Conservation (phyloP, 2,888 invertebrate species). For the Aleiodes testaceus region DNA sequence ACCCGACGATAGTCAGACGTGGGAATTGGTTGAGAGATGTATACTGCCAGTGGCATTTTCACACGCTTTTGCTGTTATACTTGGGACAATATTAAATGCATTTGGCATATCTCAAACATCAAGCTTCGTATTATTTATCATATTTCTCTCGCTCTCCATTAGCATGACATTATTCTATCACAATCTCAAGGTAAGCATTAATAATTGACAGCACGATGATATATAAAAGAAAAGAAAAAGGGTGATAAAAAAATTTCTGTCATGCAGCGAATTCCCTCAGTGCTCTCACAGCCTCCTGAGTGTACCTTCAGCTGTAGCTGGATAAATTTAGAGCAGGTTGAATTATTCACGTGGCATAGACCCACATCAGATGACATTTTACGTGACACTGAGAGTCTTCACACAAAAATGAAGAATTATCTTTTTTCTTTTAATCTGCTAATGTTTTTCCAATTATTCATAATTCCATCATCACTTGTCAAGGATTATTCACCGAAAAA, state of each 20-base stretch:
- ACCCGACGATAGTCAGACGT: constrained; percentile 71
- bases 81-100: constrained; percentile 82
- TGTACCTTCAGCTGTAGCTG: constrained; percentile 22
- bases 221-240: background rate
- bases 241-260: background rate
- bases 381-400: background rate
- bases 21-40: constrained; percentile 82
- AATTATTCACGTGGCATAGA: constrained; percentile 30
- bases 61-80: constrained; percentile 85
- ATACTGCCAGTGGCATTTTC: constrained; percentile 86
- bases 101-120: constrained; percentile 84
- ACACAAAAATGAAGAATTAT: background rate
- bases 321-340: constrained; percentile 30
- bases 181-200: constrained; percentile 82
- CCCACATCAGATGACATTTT: constrained; percentile 14
- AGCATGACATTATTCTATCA: constrained; percentile 88
- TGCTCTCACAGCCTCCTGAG: background rate
- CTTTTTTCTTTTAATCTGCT: too few species aligned
- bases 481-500: too few species aligned
- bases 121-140: constrained; percentile 85
- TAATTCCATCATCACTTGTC: background rate
- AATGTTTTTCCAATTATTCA: background rate
- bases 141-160: constrained; percentile 81
- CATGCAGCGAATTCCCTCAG: background rate
- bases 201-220: constrained; percentile 4